Percentiles rank a stretch among this genome's conserved stretches.
phyloP scores from a whole-genome alignment of 2,113 vertebrate species.

The Coreoperca whiteheadi region DNA sequence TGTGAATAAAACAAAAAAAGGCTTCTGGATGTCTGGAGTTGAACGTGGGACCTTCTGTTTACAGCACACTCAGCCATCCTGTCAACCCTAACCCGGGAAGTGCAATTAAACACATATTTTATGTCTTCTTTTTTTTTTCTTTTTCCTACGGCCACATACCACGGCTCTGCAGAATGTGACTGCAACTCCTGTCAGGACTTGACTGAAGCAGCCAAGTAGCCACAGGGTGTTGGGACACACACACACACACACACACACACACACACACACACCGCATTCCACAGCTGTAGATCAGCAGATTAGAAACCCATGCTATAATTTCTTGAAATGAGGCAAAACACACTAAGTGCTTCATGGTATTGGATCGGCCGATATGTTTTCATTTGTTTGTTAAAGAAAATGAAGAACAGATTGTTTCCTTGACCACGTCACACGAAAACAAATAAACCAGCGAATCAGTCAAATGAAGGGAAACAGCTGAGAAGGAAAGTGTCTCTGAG shows the following conservation, averaged over 20 bases:
- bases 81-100: not conserved
- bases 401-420: not conserved
- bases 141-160: constrained; percentile 42
- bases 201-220: constrained; percentile 55
- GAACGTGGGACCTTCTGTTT: not conserved
- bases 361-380: not conserved
- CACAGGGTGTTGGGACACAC: constrained; percentile 48
- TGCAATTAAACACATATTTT: not conserved
- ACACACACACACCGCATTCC: constrained; percentile 52
- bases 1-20: not conserved
- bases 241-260: constrained; percentile 42
- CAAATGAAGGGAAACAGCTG: not conserved
- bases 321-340: constrained; percentile 30
- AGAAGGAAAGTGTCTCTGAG: not conserved
- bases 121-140: not conserved
- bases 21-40: not conserved
- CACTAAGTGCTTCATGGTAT: not conserved
- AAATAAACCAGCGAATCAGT: not conserved
- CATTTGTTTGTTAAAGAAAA: constrained; percentile 2
- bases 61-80: not conserved
- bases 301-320: not conserved
- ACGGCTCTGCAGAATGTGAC: not conserved
- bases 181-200: constrained; percentile 75
- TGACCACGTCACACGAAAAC: not conserved
- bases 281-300: constrained; percentile 42